A percentile compares a stretch with the other conserved stretches of the same genome.
These are phyloP conservation scores for Episyrphus balteatus DNA, from an alignment of 1,140 invertebrate genomes.

Conservation along the genomic window DNA sequence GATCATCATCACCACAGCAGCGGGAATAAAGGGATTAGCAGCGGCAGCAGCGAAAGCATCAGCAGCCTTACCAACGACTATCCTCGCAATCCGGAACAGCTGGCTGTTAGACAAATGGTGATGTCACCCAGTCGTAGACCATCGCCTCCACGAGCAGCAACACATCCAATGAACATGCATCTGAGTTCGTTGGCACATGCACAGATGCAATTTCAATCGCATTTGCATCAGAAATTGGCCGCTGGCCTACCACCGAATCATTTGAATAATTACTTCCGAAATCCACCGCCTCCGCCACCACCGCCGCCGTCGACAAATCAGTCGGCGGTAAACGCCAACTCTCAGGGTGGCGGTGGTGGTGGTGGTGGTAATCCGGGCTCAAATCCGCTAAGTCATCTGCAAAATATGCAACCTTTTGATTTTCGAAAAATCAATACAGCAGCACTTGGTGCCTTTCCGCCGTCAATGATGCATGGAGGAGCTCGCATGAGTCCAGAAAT, in stretches of 20 bases:
- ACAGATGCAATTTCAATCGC: constrained; percentile 43
- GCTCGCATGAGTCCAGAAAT: constrained; percentile 30
- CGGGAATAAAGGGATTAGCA: background rate
- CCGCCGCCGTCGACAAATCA: constrained; percentile 14
- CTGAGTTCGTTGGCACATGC: constrained; percentile 41
- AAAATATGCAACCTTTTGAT: constrained; percentile 92
- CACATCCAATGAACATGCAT: constrained; percentile 24
- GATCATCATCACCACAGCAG: too few relatives aligned
- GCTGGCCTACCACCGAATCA: constrained; percentile 38
- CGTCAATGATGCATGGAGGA: constrained; percentile 12
- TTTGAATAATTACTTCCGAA: constrained; percentile 39
- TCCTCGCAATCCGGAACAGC: constrained; percentile 1
- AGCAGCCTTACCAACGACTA: background rate
- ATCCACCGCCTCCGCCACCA: constrained; percentile 13
- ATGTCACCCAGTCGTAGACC: constrained; percentile 55
- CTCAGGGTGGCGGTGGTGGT: constrained; percentile 33
- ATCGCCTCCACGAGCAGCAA: constrained; percentile 41
- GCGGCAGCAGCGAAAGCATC: background rate
- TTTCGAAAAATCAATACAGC: constrained; percentile 63
- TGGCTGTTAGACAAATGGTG: constrained; percentile 34
- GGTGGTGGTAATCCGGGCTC: constrained; percentile 36
- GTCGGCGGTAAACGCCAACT: constrained; percentile 14
- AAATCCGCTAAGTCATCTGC: constrained; percentile 74
- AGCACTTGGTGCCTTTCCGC: constrained; percentile 32
- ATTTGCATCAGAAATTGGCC: constrained; percentile 39